phyloP scores from a whole-genome alignment of 37 sponge, comb jelly and placozoan genomes.

The Beroe ovata region DNA sequence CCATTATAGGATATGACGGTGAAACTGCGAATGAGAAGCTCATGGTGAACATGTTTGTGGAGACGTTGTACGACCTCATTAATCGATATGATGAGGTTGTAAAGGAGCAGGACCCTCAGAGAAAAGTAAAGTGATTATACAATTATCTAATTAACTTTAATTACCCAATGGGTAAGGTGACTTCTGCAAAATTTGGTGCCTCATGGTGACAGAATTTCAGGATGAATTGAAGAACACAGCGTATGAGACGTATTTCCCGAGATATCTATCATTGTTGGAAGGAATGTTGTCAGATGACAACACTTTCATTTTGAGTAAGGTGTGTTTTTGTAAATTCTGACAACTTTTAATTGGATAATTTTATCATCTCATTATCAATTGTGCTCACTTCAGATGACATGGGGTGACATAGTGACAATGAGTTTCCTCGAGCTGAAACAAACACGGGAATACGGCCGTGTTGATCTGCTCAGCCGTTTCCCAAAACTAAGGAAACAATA shows the following conservation, averaged over 20 bases:
- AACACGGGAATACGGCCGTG: background rate
- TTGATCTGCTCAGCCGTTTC: background rate
- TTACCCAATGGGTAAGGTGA: no score
- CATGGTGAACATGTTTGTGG: background rate
- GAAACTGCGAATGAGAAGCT: background rate
- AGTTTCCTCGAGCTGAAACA: conserved; percentile 11
- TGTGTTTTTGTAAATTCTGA: background rate
- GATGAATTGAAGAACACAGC: background rate
- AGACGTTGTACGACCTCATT: conserved; percentile 11
- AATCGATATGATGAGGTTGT: background rate
- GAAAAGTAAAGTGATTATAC: no score
- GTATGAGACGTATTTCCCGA: background rate
- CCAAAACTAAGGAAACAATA: background rate
- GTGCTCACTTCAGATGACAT: conserved; percentile 14
- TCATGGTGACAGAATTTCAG: background rate
- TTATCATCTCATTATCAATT: no score
- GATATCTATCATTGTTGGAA: background rate
- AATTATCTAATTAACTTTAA: no score
- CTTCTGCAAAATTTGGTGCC: no score
- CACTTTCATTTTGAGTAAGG: background rate
- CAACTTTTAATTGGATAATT: background rate
- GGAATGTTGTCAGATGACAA: background rate
- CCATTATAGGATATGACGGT: background rate
- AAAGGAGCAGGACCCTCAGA: background rate
- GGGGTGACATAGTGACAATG: conserved; percentile 35